Percentiles rank a stretch among this genome's conserved stretches.
phyloP scores from a whole-genome alignment of 2,888 invertebrate genomes.

The Diaperis boleti region DNA sequence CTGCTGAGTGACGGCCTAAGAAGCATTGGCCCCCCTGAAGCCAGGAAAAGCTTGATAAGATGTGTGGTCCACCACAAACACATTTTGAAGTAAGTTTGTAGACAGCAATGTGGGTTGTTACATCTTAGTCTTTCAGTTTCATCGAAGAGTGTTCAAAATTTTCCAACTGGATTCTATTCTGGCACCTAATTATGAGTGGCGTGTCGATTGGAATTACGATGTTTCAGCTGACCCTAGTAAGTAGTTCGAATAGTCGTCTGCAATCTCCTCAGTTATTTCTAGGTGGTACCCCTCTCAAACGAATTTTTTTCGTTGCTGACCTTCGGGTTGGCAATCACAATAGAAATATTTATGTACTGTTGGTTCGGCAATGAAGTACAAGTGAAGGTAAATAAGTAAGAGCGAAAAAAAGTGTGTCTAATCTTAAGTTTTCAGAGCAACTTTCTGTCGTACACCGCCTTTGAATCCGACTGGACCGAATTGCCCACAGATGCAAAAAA shows the following conservation, averaged over 20 bases:
- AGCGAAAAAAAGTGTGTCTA: neutral
- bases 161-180: neutral
- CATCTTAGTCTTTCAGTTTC: neutral
- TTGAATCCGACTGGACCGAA: slow-evolving; percentile 8
- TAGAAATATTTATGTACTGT: slow-evolving; percentile 7
- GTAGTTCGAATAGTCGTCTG: no score
- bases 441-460: neutral
- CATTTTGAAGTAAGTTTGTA: slow-evolving; percentile 2
- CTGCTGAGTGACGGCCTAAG: slow-evolving; percentile 1
- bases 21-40: neutral
- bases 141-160: neutral
- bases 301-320: neutral
- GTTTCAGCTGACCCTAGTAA: neutral
- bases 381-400: slow-evolving; percentile 7
- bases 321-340: neutral
- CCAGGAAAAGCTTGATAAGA: neutral
- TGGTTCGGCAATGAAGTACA: slow-evolving; percentile 4
- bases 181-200: neutral
- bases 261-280: no score
- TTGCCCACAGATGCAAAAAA: neutral
- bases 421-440: neutral
- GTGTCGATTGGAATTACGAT: neutral
- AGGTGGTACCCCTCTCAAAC: neutral
- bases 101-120: neutral
- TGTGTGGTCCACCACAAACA: neutral